Evolutionary conservation across 2,797 vertebrate genomes (phyloP), one percentile per base, ranked within the genome.

Genomic region (Xiphophorus birchmanni): DNA sequence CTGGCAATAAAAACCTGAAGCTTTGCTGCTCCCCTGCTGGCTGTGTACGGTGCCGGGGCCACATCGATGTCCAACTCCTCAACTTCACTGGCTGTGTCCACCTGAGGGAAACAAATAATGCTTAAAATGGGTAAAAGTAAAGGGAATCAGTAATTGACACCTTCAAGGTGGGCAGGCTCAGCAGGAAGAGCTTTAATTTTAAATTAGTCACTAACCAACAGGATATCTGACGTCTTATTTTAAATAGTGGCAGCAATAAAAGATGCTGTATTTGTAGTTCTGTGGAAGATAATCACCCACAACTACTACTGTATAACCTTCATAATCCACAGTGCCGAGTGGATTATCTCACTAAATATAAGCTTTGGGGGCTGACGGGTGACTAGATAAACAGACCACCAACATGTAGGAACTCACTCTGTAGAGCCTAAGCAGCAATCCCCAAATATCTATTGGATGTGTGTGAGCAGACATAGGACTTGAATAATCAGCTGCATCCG

Each of bases 11-110:
- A 99, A 90, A 99, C 98, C 90, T 98, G 98, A 80, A 99, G 96
- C 87, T 97, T 98, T 48, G 97, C 95, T 77, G 96, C 94, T 80
- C 94, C 95, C 74, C 94, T 95, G 89, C 87, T 94, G 89, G 96
- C 92, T 4, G 95, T 80, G 79, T 95, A 97, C 15, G 97, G 97
- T 78, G 96, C 95, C 0, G 98, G 94, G 71, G 98, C 97, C 78
- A 98, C 80, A 72, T 99, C 99, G 2, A 95, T 95, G 87, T 99
- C 99, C 92, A 99, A 81, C 71, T 99, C 99, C 87, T 99, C 99
- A 87, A 99, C 97, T 90, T 99, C 99, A 92, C 99, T 99, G 83
- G 98, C 98, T 37, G 99, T 99, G 92, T 99, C 99, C 93, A 98
- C 97, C 99, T 99, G 78, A 76, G 54, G 73, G 80, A 65, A 81